Evolutionary conservation across 2,888 invertebrate species (phyloP).

Genomic region (Phalangium opilio): DNA sequence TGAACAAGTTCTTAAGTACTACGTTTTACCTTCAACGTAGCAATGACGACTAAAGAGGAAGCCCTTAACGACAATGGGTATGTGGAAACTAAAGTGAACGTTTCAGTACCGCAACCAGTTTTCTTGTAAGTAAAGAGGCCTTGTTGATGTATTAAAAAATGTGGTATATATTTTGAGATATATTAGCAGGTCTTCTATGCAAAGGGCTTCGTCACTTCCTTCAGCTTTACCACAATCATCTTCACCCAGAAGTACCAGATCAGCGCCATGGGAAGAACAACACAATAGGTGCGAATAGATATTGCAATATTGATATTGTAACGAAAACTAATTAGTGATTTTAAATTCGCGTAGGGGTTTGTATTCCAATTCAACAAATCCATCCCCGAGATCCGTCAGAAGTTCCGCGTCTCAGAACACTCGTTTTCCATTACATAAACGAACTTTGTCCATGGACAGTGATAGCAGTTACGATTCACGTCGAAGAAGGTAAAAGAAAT

Average conservation of each 20-base stretch:
- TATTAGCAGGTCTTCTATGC: conserved; percentile 4
- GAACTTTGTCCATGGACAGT: conserved; percentile 20
- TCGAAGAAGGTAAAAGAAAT: conserved; percentile 15
- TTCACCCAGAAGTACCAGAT: conserved; percentile 10
- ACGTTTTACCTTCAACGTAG: background rate
- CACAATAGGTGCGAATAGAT: conserved; percentile 10
- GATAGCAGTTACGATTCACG: conserved; percentile 20
- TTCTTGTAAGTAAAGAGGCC: background rate
- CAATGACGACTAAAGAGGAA: conserved; percentile 11
- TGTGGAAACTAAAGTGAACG: conserved; percentile 6
- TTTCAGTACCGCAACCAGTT: conserved; percentile 9
- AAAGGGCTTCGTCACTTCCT: conserved; percentile 15
- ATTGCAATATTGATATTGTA: too few relatives aligned
- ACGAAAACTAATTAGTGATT: too few relatives aligned
- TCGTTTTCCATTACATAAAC: conserved; percentile 11
- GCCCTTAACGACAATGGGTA: conserved; percentile 12
- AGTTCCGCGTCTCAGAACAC: conserved; percentile 15
- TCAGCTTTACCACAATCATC: conserved; percentile 9
- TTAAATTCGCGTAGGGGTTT: conserved; percentile 21
- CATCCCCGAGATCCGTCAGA: conserved; percentile 58
- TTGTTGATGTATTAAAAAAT: too few relatives aligned
- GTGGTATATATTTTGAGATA: background rate
- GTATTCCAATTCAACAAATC: conserved; percentile 23
- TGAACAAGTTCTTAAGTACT: background rate
- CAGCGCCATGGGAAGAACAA: conserved; percentile 15